phyloP scores from a whole-genome alignment of 2,797 vertebrate species.

The Euphonia xanthogaster region DNA sequence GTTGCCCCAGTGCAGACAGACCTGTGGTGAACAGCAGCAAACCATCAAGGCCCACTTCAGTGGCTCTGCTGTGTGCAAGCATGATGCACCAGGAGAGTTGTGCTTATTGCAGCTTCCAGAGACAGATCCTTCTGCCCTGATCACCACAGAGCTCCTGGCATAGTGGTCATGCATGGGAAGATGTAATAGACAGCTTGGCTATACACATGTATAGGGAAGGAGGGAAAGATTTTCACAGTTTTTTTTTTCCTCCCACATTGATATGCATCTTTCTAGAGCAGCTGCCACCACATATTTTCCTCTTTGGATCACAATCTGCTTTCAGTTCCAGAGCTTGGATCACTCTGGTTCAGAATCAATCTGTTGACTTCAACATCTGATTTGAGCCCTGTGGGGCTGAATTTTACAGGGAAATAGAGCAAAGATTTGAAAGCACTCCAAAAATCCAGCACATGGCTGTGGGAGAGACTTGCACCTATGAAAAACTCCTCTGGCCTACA shows the following conservation, averaged over 20 bases:
- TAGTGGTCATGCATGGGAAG: too few species aligned
- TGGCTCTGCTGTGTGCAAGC: neutral
- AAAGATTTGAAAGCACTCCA: neutral
- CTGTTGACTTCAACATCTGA: neutral
- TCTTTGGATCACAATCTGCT: neutral
- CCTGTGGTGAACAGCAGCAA: neutral
- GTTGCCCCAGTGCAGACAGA: neutral
- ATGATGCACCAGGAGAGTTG: neutral
- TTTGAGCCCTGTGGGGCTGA: neutral
- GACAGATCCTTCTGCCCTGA: neutral
- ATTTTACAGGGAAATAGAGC: neutral
- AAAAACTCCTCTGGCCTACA: neutral
- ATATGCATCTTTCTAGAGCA: neutral
- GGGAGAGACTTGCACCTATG: neutral
- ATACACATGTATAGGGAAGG: neutral
- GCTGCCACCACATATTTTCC: neutral
- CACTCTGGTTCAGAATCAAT: neutral
- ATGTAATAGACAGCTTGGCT: neutral
- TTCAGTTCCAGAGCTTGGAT: neutral
- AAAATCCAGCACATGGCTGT: neutral
- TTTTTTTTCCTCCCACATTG: fast-evolving
- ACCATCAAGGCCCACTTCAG: neutral
- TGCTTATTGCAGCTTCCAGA: neutral
- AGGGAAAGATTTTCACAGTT: neutral
- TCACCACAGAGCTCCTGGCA: neutral